Evolutionary conservation across 2,888 invertebrate genomes (phyloP).

Genomic region (Drosophila koepferae): DNA sequence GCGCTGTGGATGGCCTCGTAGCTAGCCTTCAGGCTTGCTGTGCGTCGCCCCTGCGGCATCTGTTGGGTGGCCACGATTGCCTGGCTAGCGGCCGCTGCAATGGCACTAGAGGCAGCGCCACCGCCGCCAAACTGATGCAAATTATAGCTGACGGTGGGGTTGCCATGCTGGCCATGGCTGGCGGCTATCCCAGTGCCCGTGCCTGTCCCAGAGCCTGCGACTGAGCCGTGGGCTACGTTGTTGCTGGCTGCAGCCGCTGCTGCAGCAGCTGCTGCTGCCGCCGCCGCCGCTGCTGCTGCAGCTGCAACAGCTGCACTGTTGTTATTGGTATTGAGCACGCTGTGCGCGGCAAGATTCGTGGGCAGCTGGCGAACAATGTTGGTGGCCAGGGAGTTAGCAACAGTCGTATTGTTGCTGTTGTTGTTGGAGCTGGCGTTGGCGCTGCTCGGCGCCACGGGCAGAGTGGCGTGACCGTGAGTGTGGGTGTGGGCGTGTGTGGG

Average conservation of each 20-base stretch:
- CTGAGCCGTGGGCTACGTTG: slow-evolving; percentile 14
- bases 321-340: slow-evolving; percentile 23
- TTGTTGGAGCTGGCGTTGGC: slow-evolving; percentile 3
- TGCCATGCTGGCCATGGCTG: slow-evolving; percentile 29
- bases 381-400: slow-evolving; percentile 12
- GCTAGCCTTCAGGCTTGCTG: slow-evolving; percentile 97
- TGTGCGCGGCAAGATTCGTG: slow-evolving; percentile 47
- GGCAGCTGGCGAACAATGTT: slow-evolving; percentile 62
- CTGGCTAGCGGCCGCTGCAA: slow-evolving; percentile 97
- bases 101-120: slow-evolving; percentile 91
- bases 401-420: background rate
- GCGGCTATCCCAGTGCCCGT: slow-evolving; percentile 14
- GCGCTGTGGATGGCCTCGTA: slow-evolving; percentile 94
- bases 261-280: slow-evolving; percentile 2
- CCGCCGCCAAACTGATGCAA: slow-evolving; percentile 92
- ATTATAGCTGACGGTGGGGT: slow-evolving; percentile 87
- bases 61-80: slow-evolving; percentile 98
- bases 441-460: slow-evolving; percentile 64
- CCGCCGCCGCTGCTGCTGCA: slow-evolving; percentile 16
- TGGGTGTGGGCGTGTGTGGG: slow-evolving; percentile 37
- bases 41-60: slow-evolving; percentile 97
- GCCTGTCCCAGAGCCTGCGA: background rate
- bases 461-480: slow-evolving; percentile 46
- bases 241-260: slow-evolving; percentile 20
- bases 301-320: slow-evolving; percentile 15